phyloP scores from a whole-genome alignment of 2,888 invertebrate species.

The Synanthedon formicaeformis region DNA sequence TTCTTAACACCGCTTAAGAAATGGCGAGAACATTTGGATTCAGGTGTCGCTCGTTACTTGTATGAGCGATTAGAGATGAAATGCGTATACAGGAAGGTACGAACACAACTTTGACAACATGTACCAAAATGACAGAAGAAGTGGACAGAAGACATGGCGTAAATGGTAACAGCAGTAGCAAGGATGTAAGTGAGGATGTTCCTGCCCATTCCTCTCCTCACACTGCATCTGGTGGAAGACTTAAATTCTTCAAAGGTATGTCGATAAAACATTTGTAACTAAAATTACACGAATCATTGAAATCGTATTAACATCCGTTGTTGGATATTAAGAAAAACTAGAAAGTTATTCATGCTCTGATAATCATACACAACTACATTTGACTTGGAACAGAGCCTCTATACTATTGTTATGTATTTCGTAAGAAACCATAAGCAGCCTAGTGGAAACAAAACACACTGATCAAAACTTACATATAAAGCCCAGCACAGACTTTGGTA shows the following conservation, averaged over 20 bases:
- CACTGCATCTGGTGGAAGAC: slow-evolving; percentile 76
- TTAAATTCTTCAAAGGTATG: slow-evolving; percentile 84
- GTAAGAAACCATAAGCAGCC: slow-evolving; percentile 42
- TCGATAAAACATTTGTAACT: slow-evolving; percentile 7
- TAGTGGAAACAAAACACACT: slow-evolving; percentile 37
- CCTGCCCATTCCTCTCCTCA: slow-evolving; percentile 53
- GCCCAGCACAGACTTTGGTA: too few relatives aligned
- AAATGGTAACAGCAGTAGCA: slow-evolving; percentile 76
- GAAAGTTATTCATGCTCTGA: slow-evolving; percentile 70
- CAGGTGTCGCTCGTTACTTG: slow-evolving; percentile 59
- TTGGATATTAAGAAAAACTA: slow-evolving; percentile 33
- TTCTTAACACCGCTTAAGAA: slow-evolving; percentile 39
- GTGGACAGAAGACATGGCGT: slow-evolving; percentile 80
- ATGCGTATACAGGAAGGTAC: slow-evolving; percentile 76
- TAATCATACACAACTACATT: slow-evolving; percentile 53
- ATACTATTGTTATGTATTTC: slow-evolving; percentile 55
- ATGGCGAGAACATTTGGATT: slow-evolving; percentile 60
- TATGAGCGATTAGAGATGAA: slow-evolving; percentile 72
- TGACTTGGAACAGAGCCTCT: slow-evolving; percentile 46
- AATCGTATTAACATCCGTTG: neutral
- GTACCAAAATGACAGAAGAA: slow-evolving; percentile 75
- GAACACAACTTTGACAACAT: slow-evolving; percentile 79
- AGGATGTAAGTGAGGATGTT: slow-evolving; percentile 59
- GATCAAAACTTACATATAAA: slow-evolving; percentile 1
- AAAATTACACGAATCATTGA: neutral